A percentile compares a stretch with the other conserved stretches of the same genome.
Evolutionary conservation across 2,888 invertebrate species (phyloP).

Genomic region (Leptinotarsa tumamoca): DNA sequence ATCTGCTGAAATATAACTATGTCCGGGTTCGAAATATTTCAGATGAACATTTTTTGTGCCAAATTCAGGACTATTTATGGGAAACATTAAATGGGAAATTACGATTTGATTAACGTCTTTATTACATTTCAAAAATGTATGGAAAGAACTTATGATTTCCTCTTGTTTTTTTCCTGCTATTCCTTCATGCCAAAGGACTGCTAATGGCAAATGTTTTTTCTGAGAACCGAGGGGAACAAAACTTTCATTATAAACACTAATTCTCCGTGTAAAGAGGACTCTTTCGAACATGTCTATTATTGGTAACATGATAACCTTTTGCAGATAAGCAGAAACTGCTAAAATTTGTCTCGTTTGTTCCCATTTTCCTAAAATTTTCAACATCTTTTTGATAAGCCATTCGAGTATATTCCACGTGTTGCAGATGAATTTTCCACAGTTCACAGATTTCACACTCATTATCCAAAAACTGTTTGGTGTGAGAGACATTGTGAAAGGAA

Average conservation of each 20-base stretch:
- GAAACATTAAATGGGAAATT: conserved; percentile 30
- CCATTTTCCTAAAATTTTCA: background rate
- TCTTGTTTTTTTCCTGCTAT: conserved; percentile 43
- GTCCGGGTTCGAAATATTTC: conserved; percentile 38
- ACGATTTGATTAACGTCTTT: conserved; percentile 26
- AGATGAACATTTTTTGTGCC: conserved; percentile 18
- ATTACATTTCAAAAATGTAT: conserved; percentile 24
- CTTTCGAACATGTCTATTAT: background rate
- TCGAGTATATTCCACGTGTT: background rate
- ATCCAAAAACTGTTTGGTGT: conserved; percentile 34
- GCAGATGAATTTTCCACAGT: conserved; percentile 16
- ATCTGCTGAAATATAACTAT: conserved; percentile 37
- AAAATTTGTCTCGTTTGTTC: background rate
- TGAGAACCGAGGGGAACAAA: conserved; percentile 36
- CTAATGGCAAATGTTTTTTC: conserved; percentile 27
- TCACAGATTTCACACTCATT: conserved; percentile 28
- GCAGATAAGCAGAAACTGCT: background rate
- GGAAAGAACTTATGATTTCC: conserved; percentile 42
- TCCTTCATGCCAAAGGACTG: conserved; percentile 54
- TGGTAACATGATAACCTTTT: conserved; percentile 8
- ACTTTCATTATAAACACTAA: conserved; percentile 37
- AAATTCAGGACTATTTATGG: conserved; percentile 20
- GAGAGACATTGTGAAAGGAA: conserved; percentile 32
- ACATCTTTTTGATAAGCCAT: conserved; percentile 8
- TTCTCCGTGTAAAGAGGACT: conserved; percentile 6